Percentiles rank a stretch among this genome's conserved stretches.
These are phyloP conservation scores for Struthidea cinerea DNA, from an alignment of 2,113 vertebrate species.

Conservation along the genomic window DNA sequence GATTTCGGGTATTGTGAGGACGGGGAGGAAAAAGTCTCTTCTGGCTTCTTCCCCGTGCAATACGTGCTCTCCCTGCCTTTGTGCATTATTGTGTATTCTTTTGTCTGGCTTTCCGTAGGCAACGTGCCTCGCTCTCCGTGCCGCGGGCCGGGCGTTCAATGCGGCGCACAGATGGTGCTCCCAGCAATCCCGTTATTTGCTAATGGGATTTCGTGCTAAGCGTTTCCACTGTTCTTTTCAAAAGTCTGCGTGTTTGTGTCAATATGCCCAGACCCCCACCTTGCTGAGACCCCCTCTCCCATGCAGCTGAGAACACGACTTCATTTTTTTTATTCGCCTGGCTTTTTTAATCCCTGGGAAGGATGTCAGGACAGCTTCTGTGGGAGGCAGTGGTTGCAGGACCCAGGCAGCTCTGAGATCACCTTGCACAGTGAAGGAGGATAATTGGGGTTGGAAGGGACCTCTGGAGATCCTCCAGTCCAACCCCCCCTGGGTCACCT, in stretches of 20 bases:
- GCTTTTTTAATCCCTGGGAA: neutral
- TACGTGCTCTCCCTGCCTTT: neutral
- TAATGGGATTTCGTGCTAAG: conserved; percentile 57
- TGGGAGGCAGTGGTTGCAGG: neutral
- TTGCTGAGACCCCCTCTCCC: neutral
- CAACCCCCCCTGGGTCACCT: neutral
- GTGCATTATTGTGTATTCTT: conserved; percentile 27
- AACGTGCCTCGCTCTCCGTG: neutral
- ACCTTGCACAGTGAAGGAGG: neutral
- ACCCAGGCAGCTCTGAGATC: neutral
- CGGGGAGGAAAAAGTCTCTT: neutral
- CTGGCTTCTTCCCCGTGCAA: neutral
- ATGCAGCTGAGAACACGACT: neutral
- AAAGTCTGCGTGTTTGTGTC: neutral
- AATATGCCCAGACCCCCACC: neutral
- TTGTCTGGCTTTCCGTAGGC: conserved; percentile 22
- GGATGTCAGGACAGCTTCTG: neutral
- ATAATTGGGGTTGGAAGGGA: neutral
- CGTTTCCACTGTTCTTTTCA: neutral
- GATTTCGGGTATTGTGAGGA: neutral
- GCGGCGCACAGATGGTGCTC: conserved; percentile 58
- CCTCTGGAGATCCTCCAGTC: neutral
- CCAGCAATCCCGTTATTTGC: conserved; percentile 53
- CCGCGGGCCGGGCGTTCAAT: neutral
- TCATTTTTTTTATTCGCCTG: neutral